phyloP scores from a whole-genome alignment of 2,888 invertebrate species.

The Drosophila tripunctata region DNA sequence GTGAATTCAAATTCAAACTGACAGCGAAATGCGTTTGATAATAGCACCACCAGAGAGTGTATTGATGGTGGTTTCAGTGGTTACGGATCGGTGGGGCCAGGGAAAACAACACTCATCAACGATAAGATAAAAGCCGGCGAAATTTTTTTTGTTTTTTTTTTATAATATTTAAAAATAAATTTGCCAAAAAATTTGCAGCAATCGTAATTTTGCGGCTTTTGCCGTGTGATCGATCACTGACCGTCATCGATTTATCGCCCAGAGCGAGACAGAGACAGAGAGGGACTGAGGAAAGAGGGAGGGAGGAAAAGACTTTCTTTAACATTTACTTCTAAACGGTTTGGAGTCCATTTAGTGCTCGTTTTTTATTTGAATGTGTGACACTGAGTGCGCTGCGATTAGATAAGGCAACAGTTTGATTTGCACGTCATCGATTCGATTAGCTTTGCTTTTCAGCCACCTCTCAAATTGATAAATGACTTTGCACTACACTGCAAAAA shows the following conservation, averaged over 20 bases:
- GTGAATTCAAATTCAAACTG: constrained; percentile 54
- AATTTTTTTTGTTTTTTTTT: not conserved
- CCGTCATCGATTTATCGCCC: constrained; percentile 14
- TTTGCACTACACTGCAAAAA: constrained; percentile 6
- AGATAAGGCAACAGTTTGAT: constrained; percentile 31
- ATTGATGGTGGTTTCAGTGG: not conserved
- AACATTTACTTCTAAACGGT: constrained; percentile 45
- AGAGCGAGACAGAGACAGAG: too few species aligned
- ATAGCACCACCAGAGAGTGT: constrained; percentile 17
- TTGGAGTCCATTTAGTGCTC: constrained; percentile 29
- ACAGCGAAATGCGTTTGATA: constrained; percentile 54
- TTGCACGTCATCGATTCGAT: constrained; percentile 23
- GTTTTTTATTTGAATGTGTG: constrained; percentile 17
- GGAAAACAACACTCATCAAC: not conserved
- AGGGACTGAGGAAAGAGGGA: too few species aligned
- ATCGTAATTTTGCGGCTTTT: constrained; percentile 12
- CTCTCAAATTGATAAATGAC: constrained; percentile 14
- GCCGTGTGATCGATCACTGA: constrained; percentile 27
- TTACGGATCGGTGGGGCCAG: too few species aligned
- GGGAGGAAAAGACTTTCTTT: too few species aligned
- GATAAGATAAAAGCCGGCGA: constrained; percentile 51
- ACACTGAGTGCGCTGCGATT: constrained; percentile 28
- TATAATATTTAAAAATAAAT: not conserved
- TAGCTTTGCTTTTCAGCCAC: not conserved
- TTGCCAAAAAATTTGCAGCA: not conserved